A percentile compares a stretch with the other conserved stretches of the same genome.
phyloP scores from a whole-genome alignment of 2,113 vertebrate genomes.

The Ascaphus truei region DNA sequence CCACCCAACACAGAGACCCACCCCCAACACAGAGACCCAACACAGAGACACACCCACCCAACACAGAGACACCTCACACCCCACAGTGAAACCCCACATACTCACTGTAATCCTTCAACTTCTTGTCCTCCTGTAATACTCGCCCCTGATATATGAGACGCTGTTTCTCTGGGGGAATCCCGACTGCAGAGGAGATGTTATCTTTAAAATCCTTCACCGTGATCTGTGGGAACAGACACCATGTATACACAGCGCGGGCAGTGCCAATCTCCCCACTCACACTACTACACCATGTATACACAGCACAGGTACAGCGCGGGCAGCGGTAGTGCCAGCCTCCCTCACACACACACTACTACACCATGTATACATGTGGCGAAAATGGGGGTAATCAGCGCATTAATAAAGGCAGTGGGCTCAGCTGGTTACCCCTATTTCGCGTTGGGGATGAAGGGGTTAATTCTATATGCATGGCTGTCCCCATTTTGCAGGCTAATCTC shows the following conservation, averaged over 20 bases:
- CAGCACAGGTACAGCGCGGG: not conserved
- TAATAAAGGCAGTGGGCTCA: too few relatives aligned
- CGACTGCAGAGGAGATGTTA: slow-evolving; percentile 80
- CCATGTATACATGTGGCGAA: not conserved
- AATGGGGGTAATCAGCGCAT: too few relatives aligned
- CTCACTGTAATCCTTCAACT: slow-evolving; percentile 86
- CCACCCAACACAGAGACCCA: too few relatives aligned
- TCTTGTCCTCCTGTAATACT: slow-evolving; percentile 86
- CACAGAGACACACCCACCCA: too few relatives aligned
- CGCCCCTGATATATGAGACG: slow-evolving; percentile 88
- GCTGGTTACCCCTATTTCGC: too few relatives aligned
- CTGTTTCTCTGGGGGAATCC: slow-evolving; percentile 84
- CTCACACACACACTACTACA: too few relatives aligned
- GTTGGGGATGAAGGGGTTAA: too few relatives aligned
- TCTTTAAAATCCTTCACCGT: slow-evolving; percentile 89
- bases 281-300: not conserved
- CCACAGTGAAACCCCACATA: too few relatives aligned
- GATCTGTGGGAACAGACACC: slow-evolving; percentile 55
- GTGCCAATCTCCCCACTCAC: not conserved
- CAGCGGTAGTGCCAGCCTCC: not conserved
- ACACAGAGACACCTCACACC: too few relatives aligned
- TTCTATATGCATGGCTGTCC: too few relatives aligned
- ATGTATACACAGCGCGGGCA: not conserved
- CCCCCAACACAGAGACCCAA: not conserved
- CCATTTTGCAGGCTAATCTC: too few relatives aligned